Percentiles rank a stretch among this genome's conserved stretches.
These are phyloP conservation scores for Trimorus sp. DNA, from an alignment of 2,888 invertebrate species.

Conservation along the genomic window DNA sequence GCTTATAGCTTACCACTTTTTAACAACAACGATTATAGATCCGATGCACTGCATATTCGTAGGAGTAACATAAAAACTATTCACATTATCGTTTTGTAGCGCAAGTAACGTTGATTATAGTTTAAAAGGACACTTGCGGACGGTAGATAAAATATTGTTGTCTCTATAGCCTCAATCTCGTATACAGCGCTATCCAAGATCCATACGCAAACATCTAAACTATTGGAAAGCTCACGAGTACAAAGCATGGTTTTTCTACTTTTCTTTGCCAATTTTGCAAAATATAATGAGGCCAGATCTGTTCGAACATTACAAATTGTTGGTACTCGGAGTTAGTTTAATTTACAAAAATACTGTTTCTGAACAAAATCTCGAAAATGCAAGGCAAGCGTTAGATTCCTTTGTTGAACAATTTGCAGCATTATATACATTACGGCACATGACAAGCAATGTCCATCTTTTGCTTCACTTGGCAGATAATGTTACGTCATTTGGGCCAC, in stretches of 20 bases:
- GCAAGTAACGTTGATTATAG: too few relatives aligned
- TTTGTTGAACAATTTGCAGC: conserved; percentile 57
- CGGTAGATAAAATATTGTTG: not conserved
- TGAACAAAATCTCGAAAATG: not conserved
- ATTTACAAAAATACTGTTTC: conserved; percentile 22
- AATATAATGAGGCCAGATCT: conserved; percentile 44
- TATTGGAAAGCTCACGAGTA: conserved; percentile 57
- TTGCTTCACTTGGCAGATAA: conserved; percentile 65
- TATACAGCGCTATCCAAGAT: not conserved
- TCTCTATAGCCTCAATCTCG: not conserved
- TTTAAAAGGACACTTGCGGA: not conserved
- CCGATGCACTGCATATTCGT: conserved; percentile 56
- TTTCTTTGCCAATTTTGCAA: conserved; percentile 43
- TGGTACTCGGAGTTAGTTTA: conserved; percentile 52
- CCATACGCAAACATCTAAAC: not conserved
- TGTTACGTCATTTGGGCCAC: conserved; percentile 48
- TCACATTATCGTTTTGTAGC: too few relatives aligned
- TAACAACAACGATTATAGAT: conserved; percentile 43
- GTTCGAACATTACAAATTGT: conserved; percentile 55
- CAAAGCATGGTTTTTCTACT: conserved; percentile 51
- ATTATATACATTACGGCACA: conserved; percentile 64
- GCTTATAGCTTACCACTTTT: conserved; percentile 2
- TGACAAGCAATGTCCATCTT: conserved; percentile 66
- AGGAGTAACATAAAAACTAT: conserved; percentile 33
- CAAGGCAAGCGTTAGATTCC: conserved; percentile 31